Conservation (phyloP, 2,888 invertebrate genomes). For the Zonitis immaculata region DNA sequence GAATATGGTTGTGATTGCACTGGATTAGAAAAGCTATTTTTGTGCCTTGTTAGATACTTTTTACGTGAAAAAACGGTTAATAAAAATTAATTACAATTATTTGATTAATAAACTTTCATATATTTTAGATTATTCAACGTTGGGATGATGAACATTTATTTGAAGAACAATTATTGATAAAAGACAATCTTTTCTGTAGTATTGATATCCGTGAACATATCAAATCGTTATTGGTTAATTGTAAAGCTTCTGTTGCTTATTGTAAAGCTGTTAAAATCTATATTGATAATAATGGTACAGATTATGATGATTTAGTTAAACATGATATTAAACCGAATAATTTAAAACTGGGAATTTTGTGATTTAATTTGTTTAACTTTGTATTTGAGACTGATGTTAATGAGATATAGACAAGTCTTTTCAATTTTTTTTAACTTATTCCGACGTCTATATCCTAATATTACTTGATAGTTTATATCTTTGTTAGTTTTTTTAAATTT, state of each 20-base stretch:
- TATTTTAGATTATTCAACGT: neutral
- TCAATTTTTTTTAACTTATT: no score
- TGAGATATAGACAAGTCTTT: neutral
- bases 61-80: constrained; percentile 12
- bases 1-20: constrained; percentile 8
- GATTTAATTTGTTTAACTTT: neutral
- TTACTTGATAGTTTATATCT: neutral
- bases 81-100: neutral
- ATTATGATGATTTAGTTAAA: constrained; percentile 11
- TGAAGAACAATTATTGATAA: constrained; percentile 11
- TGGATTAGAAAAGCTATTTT: constrained; percentile 18
- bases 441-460: neutral
- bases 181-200: constrained; percentile 16
- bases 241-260: constrained; percentile 10
- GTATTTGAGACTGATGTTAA: neutral
- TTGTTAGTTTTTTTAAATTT: neutral
- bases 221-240: constrained; percentile 12
- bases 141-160: neutral
- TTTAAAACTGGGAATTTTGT: constrained; percentile 1
- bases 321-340: constrained; percentile 12
- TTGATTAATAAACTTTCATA: no score
- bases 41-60: constrained; percentile 13
- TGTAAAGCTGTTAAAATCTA: constrained; percentile 15
- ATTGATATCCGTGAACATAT: constrained; percentile 17
- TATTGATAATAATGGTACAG: constrained; percentile 9